Conservation (phyloP, 1,140 invertebrate genomes). For the Cotesia vestalis region DNA sequence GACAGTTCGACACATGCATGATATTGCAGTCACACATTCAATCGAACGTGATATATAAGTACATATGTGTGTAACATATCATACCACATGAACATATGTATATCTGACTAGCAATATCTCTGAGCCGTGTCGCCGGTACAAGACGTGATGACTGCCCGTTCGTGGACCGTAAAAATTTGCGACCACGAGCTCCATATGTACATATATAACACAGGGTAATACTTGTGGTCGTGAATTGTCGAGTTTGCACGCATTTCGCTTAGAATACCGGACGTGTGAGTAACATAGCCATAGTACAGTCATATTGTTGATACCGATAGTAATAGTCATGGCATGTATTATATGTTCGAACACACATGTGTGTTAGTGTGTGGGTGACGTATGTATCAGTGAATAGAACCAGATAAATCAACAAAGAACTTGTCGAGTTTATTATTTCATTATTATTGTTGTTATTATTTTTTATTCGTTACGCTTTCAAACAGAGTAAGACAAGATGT, state of each 20-base stretch:
- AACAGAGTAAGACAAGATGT: constrained; percentile 7
- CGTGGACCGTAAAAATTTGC: constrained; percentile 26
- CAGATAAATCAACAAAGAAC: too few species aligned
- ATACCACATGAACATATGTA: not conserved
- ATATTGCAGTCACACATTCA: not conserved
- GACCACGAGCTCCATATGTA: not conserved
- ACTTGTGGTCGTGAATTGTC: not conserved
- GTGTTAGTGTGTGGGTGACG: too few species aligned
- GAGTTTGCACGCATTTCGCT: not conserved
- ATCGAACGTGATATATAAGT: not conserved
- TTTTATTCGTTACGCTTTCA: constrained; percentile 13
- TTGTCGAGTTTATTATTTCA: too few species aligned
- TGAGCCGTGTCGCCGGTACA: constrained; percentile 24
- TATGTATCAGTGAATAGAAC: too few species aligned
- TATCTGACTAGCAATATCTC: not conserved
- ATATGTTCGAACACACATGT: not conserved
- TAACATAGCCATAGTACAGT: too few species aligned
- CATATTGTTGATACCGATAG: too few species aligned
- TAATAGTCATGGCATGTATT: not conserved
- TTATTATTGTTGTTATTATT: not conserved
- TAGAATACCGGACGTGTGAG: not conserved
- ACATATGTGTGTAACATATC: too few species aligned
- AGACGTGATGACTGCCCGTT: constrained; percentile 20
- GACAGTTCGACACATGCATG: not conserved
- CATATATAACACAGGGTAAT: not conserved